These are phyloP conservation scores for Rallus crepitans DNA, from an alignment of 2,797 vertebrate genomes.

Conservation along the genomic window DNA sequence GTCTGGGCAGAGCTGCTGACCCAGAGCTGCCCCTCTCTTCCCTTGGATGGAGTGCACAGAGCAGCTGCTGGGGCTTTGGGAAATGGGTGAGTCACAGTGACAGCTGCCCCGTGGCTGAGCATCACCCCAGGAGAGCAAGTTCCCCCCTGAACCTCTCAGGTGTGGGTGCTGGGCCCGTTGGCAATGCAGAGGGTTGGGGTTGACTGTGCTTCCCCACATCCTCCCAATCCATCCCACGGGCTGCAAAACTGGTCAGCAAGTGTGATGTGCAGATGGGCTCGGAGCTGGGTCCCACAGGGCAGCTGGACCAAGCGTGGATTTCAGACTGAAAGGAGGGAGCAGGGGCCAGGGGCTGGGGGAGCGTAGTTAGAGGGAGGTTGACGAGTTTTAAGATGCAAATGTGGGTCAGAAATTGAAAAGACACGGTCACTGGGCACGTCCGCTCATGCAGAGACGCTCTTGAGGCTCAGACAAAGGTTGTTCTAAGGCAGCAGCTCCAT, in stretches of 20 bases:
- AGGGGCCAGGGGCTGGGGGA: background rate
- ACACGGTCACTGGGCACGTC: conserved; percentile 25
- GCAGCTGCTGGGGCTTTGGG: background rate
- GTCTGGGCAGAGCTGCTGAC: background rate
- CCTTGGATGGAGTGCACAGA: background rate
- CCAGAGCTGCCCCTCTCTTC: background rate
- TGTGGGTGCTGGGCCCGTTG: background rate
- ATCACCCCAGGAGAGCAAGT: background rate
- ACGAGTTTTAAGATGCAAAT: conserved; percentile 71
- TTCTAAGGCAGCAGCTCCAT: conserved; percentile 32
- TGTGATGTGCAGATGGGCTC: accelerated
- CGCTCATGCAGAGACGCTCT: background rate
- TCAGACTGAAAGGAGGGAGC: background rate
- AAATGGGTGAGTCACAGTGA: background rate
- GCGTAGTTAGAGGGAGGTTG: background rate
- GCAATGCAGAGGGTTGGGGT: background rate
- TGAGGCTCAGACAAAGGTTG: conserved; percentile 49
- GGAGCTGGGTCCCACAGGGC: background rate
- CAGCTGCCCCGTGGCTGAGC: background rate
- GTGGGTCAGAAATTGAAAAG: conserved; percentile 62
- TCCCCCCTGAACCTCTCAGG: background rate
- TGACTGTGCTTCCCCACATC: background rate
- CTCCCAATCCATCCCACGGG: background rate
- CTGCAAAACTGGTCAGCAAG: background rate
- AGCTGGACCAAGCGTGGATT: background rate